Conservation (phyloP, 2,797 vertebrate species). For the Alcedo quadribrachys region DNA sequence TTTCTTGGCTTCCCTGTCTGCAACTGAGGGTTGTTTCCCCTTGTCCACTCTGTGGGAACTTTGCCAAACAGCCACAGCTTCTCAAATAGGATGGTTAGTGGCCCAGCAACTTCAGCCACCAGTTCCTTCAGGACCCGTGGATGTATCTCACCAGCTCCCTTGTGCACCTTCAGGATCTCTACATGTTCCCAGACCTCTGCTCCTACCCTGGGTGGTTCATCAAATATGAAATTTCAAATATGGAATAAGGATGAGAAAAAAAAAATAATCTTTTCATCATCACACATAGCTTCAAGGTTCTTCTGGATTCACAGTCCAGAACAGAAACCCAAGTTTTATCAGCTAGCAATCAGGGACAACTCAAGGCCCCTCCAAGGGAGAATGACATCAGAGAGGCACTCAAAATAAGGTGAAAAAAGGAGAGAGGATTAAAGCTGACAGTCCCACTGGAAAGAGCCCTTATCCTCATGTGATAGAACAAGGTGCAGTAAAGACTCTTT, state of each 20-base stretch:
- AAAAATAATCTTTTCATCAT: neutral
- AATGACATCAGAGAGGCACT: neutral
- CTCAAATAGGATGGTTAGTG: too few species aligned
- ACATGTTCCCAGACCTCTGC: too few species aligned
- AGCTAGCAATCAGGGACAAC: neutral
- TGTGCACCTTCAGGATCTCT: too few species aligned
- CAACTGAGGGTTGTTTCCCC: too few species aligned
- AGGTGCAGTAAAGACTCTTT: slow-evolving; percentile 14
- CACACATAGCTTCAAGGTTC: neutral
- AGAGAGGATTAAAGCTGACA: slow-evolving; percentile 6
- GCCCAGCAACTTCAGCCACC: too few species aligned
- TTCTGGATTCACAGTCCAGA: neutral
- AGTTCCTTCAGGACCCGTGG: too few species aligned
- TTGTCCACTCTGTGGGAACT: too few species aligned
- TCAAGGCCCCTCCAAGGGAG: neutral
- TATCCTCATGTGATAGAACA: neutral
- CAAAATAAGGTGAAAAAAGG: neutral
- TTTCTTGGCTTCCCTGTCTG: too few species aligned
- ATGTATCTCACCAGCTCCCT: too few species aligned
- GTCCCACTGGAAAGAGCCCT: slow-evolving; percentile 11
- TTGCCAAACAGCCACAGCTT: too few species aligned
- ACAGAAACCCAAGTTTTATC: neutral
- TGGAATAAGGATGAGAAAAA: neutral
- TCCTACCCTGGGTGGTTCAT: too few species aligned
- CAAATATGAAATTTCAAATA: too few species aligned